A percentile compares a stretch with the other conserved stretches of the same genome.
Evolutionary conservation across 2,113 vertebrate genomes (phyloP).

Genomic region (Chloroceryle aenea): DNA sequence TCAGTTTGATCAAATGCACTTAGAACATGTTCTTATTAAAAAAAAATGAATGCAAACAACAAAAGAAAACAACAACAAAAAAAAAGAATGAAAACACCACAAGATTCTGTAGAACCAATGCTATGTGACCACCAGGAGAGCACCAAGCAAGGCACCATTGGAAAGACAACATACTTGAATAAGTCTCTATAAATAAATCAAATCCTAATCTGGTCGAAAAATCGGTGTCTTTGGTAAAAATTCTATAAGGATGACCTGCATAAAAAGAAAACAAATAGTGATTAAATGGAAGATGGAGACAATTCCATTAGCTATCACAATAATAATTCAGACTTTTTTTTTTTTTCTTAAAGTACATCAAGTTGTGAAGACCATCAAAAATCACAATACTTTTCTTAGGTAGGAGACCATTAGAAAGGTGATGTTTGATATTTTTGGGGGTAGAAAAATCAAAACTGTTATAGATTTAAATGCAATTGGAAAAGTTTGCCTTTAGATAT

Average conservation of each 20-base stretch:
- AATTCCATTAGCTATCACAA: neutral
- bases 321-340: neutral
- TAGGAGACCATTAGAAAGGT: slow-evolving; percentile 77
- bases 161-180: slow-evolving; percentile 84
- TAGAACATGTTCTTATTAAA: slow-evolving; percentile 71
- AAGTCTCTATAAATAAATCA: slow-evolving; percentile 79
- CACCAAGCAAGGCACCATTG: slow-evolving; percentile 92
- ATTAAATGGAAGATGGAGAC: neutral
- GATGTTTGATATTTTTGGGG: slow-evolving; percentile 18
- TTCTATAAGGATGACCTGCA: slow-evolving; percentile 98
- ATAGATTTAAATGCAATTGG: neutral
- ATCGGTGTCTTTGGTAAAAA: slow-evolving; percentile 99
- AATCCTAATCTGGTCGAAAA: slow-evolving; percentile 95
- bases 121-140: slow-evolving; percentile 82
- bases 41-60: neutral
- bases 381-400: slow-evolving; percentile 69
- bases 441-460: slow-evolving; percentile 15
- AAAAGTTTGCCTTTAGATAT: neutral
- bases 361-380: slow-evolving; percentile 65
- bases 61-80: neutral
- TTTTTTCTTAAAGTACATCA: neutral
- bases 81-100: slow-evolving; percentile 69
- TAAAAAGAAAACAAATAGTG: slow-evolving; percentile 39
- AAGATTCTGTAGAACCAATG: slow-evolving; percentile 81
- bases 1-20: slow-evolving; percentile 77